phyloP scores from a whole-genome alignment of 2,888 invertebrate species.

The Cheilosia variabilis region DNA sequence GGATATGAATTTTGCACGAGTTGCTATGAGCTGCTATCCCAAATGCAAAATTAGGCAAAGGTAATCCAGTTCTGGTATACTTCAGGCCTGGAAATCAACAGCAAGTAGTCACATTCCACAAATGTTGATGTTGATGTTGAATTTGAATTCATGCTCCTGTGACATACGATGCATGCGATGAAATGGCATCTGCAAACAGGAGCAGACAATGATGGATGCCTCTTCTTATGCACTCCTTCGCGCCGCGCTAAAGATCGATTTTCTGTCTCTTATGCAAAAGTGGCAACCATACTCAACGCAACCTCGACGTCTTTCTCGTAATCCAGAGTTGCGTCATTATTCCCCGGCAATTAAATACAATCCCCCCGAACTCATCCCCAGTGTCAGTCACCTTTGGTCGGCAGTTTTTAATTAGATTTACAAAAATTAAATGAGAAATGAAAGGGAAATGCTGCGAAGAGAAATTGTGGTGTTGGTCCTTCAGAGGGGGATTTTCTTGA shows the following conservation, averaged over 20 bases:
- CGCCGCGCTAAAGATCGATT: constrained; percentile 3
- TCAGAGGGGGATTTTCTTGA: constrained; percentile 40
- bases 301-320: not conserved
- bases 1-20: constrained; percentile 35
- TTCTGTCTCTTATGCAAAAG: constrained; percentile 15
- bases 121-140: constrained; percentile 49
- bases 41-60: constrained; percentile 35
- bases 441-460: not conserved
- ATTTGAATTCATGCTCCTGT: constrained; percentile 18
- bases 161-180: constrained; percentile 12
- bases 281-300: constrained; percentile 39
- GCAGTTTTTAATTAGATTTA: constrained; percentile 64
- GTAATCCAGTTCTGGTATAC: constrained; percentile 21
- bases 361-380: not conserved
- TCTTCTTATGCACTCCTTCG: no score
- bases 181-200: constrained; percentile 14
- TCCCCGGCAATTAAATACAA: constrained; percentile 22
- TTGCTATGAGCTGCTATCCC: not conserved
- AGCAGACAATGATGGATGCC: no score
- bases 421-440: not conserved
- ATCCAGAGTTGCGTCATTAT: constrained; percentile 45
- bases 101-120: constrained; percentile 9
- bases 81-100: constrained; percentile 25
- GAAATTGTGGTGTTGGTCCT: constrained; percentile 45
- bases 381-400: constrained; percentile 25